phyloP scores from a whole-genome alignment of 2,113 vertebrate genomes.

The Lepus europaeus region DNA sequence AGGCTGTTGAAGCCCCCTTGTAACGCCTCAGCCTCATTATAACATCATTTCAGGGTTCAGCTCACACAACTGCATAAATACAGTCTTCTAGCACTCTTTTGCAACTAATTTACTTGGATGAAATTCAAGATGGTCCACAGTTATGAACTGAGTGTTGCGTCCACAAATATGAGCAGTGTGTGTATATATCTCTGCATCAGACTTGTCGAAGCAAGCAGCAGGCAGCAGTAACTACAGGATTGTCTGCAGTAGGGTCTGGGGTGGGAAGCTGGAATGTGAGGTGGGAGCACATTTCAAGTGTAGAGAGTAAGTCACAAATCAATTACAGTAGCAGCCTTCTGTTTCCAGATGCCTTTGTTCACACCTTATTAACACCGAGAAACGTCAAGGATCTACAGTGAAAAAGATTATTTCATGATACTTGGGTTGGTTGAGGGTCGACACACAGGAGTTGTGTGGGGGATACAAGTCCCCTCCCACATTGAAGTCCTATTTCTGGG shows the following conservation, averaged over 20 bases:
- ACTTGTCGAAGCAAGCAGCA: neutral
- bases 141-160: constrained; percentile 57
- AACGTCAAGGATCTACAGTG: neutral
- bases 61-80: constrained; percentile 54
- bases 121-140: constrained; percentile 54
- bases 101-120: constrained; percentile 51
- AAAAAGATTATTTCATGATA: constrained; percentile 53
- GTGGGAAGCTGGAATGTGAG: constrained; percentile 13
- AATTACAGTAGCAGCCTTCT: constrained; percentile 38
- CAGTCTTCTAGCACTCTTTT: constrained; percentile 12
- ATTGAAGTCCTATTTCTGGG: neutral
- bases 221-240: neutral
- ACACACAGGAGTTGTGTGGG: neutral
- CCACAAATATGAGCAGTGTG: neutral
- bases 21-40: neutral
- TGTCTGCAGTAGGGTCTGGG: neutral
- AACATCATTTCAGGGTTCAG: constrained; percentile 46
- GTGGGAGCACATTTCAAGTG: neutral
- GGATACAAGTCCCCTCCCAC: neutral
- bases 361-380: constrained; percentile 57
- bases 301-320: constrained; percentile 46
- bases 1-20: too few relatives aligned
- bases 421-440: neutral
- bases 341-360: constrained; percentile 63
- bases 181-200: neutral